Percentiles rank a stretch among this genome's conserved stretches.
These are phyloP conservation scores for Chesias legatella DNA, from an alignment of 2,888 invertebrate species.

Conservation along the genomic window DNA sequence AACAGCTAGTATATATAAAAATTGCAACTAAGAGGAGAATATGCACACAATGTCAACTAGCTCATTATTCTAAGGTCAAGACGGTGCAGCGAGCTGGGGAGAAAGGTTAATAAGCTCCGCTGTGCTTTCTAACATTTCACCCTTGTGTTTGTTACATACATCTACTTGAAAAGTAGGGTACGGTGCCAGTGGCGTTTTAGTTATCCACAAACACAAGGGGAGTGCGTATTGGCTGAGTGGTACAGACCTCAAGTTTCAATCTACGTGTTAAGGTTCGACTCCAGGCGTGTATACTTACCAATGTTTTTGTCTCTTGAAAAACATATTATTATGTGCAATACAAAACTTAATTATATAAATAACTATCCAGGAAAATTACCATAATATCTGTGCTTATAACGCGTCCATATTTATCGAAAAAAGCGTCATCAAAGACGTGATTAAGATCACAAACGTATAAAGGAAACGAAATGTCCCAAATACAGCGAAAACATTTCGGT, in stretches of 20 bases:
- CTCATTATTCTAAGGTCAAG: conserved; percentile 7
- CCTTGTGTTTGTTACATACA: neutral
- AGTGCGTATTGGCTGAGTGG: too few species aligned
- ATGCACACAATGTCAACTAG: conserved; percentile 5
- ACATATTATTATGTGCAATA: too few species aligned
- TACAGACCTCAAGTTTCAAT: too few species aligned
- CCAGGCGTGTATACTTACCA: too few species aligned
- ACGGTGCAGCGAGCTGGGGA: neutral
- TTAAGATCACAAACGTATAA: conserved; percentile 25
- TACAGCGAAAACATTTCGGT: conserved; percentile 9
- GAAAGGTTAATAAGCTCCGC: neutral
- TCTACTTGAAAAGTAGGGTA: too few species aligned
- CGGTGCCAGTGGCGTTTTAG: too few species aligned
- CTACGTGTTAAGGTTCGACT: too few species aligned
- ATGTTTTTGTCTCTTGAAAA: too few species aligned
- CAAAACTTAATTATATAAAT: too few species aligned
- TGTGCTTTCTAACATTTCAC: neutral
- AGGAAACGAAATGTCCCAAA: conserved; percentile 18
- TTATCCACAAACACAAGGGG: conserved; percentile 17
- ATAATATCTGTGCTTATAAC: too few species aligned
- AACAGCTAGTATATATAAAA: too few species aligned
- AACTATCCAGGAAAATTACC: too few species aligned
- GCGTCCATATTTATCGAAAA: conserved; percentile 18
- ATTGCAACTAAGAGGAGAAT: neutral
- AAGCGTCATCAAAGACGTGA: conserved; percentile 23